Evolutionary conservation across 2,113 vertebrate species (phyloP), one percentile per base, ranked within the genome.

Genomic region (Nesogale talazaci): DNA sequence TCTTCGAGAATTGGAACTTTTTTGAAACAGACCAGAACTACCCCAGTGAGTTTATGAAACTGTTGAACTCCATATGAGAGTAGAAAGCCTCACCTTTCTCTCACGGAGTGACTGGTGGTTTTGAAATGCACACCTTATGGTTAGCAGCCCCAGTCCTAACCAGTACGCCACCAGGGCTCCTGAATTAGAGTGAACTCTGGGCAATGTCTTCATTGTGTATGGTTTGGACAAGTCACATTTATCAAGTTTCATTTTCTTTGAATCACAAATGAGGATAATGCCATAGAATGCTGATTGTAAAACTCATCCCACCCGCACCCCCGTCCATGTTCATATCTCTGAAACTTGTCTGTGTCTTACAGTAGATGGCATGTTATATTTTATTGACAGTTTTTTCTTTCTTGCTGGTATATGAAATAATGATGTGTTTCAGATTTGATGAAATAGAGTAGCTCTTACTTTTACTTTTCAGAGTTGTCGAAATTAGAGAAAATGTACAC

Each of bases 391-490:
- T 81, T 52, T 65, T 72, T 82, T 40, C 31, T 82, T 82, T 31
- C 3, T 57, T 89, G 42, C 12, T 65, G 69, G 42, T 52, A 16
- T 1, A 9, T 86, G 74, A 91, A 78, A 86, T 61, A 65, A 38
- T 27, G 31, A 46, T 65, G 36, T 52, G 16, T 89, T 94, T 93
- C 81, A 77, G 34, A 77, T 81, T 84, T 92, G 72, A 83, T 77
- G 85, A 89, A 84, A 74, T 89, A 80, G 22, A 27, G 31, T 86
- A 80, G 81, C 56, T 92, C 95, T 90, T 67, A 81, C 56, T 92
- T 96, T 90, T 67, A 81, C n/a, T 59, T 67, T 85, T 92, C 74
- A 81, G 70, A 46, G 31, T 65, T 72, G 31, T 77, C 82, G 89
- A 95, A 81, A 82, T 94, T 88, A 0, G 17, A 88, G 83, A 38